Conservation (phyloP, 2,888 invertebrate genomes). For the Hemistola chrysoprasaria region DNA sequence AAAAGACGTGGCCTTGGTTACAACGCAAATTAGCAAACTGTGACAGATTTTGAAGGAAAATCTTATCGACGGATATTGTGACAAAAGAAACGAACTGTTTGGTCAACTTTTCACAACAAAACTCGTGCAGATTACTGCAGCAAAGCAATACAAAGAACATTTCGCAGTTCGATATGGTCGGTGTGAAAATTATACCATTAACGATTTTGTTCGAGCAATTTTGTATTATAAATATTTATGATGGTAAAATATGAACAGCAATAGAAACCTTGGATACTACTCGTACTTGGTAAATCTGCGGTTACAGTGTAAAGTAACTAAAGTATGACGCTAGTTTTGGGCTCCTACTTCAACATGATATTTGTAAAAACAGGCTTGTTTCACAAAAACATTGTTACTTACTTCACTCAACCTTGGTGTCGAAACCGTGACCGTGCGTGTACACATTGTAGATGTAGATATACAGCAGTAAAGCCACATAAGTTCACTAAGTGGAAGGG, state of each 20-base stretch:
- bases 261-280: no score
- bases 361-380: conserved; percentile 19
- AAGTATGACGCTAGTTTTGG: no score
- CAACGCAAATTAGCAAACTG: no score
- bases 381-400: conserved; percentile 21
- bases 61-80: no score
- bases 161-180: conserved; percentile 4
- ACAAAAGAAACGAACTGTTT: no score
- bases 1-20: no score
- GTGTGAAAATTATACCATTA: background rate
- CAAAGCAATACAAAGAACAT: background rate
- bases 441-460: conserved; percentile 7
- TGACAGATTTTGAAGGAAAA: no score
- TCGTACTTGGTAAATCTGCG: no score
- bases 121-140: background rate
- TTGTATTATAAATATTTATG: conserved; percentile 9
- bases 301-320: no score
- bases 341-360: background rate
- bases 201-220: conserved; percentile 7
- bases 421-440: conserved; percentile 24
- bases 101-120: no score
- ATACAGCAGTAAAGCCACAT: no score
- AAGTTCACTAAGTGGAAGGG: no score
- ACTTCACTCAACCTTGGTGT: conserved; percentile 25
- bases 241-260: background rate